Evolutionary conservation across 2,797 vertebrate genomes (phyloP).

Genomic region (Centropyge bicolor): DNA sequence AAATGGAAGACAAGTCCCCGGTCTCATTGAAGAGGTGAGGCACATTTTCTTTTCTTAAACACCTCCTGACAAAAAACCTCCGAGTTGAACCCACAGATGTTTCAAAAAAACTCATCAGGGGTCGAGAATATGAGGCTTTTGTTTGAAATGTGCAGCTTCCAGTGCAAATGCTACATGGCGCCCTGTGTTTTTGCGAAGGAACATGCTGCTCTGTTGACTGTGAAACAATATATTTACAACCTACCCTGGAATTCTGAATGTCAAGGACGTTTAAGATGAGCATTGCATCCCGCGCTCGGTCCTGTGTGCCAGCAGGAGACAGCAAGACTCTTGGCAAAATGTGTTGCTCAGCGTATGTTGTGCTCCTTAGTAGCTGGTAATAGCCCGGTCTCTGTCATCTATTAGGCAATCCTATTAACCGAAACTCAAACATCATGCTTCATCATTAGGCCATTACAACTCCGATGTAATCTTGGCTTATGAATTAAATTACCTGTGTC

Average conservation of each 20-base stretch:
- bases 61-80: slow-evolving; percentile 19
- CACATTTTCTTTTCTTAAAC: slow-evolving; percentile 4
- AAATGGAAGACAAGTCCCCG: slow-evolving; percentile 2
- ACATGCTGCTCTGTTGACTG: background rate
- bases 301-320: background rate
- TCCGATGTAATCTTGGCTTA: slow-evolving; percentile 80
- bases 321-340: slow-evolving; percentile 35
- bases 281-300: background rate
- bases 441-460: slow-evolving; percentile 79
- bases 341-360: slow-evolving; percentile 39
- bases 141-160: background rate
- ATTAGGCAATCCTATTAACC: slow-evolving; percentile 75
- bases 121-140: background rate
- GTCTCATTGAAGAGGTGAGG: slow-evolving; percentile 15
- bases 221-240: slow-evolving; percentile 4
- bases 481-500: slow-evolving; percentile 84
- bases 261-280: slow-evolving; percentile 6
- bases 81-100: slow-evolving; percentile 10
- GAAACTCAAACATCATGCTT: slow-evolving; percentile 81
- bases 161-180: background rate
- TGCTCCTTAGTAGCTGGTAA: slow-evolving; percentile 58
- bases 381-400: slow-evolving; percentile 66
- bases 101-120: slow-evolving; percentile 17
- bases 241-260: background rate
- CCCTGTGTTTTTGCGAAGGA: slow-evolving; percentile 13